A percentile compares a stretch with the other conserved stretches of the same genome.
phyloP scores from a whole-genome alignment of 2,113 vertebrate genomes.

The Pardalotus punctatus region DNA sequence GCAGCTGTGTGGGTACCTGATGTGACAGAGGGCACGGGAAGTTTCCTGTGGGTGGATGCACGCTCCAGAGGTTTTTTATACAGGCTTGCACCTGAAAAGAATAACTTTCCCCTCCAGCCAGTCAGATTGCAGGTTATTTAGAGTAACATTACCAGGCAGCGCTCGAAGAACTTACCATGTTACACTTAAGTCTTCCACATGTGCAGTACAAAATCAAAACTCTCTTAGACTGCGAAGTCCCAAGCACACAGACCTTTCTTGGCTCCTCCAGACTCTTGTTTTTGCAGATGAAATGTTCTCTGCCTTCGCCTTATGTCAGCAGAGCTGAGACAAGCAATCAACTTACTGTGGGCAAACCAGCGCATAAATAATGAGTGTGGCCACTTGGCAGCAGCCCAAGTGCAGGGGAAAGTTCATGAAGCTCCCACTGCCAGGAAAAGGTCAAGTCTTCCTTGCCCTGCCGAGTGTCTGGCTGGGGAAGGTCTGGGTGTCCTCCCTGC shows the following conservation, averaged over 20 bases:
- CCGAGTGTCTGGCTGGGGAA: not conserved
- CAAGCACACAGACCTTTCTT: not conserved
- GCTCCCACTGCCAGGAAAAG: not conserved
- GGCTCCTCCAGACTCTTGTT: not conserved
- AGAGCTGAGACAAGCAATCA: not conserved
- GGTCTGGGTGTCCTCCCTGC: not conserved
- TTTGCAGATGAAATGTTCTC: not conserved
- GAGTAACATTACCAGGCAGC: constrained; percentile 61
- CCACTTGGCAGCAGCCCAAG: not conserved
- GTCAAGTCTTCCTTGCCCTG: not conserved
- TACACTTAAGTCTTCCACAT: not conserved
- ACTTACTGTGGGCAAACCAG: not conserved
- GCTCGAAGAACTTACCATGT: not conserved
- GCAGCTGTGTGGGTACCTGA: not conserved
- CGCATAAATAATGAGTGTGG: not conserved
- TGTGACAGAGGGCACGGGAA: not conserved
- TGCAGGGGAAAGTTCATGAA: not conserved
- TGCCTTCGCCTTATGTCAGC: accelerated
- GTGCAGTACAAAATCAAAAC: not conserved
- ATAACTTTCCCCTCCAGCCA: constrained; percentile 28
- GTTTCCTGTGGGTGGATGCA: not conserved
- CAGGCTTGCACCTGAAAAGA: constrained; percentile 49
- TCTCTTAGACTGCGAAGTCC: not conserved
- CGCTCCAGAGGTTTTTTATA: constrained; percentile 58
- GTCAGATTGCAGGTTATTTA: constrained; percentile 66